Percentiles rank a stretch among this genome's conserved stretches.
These are phyloP conservation scores for Neosilurus hyrtlii DNA, from an alignment of 2,797 vertebrate species.

Conservation along the genomic window DNA sequence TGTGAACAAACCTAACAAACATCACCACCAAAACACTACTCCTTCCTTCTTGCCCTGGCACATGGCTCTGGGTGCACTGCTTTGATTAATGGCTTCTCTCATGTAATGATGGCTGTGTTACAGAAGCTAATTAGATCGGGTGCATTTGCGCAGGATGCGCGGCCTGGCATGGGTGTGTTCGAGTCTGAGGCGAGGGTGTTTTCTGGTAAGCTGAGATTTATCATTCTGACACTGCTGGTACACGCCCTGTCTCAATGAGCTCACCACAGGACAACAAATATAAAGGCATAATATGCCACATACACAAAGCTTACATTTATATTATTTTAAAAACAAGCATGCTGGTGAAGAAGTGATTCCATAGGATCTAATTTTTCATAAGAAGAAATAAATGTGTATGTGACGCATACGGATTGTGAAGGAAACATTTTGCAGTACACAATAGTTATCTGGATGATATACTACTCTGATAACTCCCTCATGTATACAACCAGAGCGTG, in stretches of 20 bases:
- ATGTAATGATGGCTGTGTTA: slow-evolving; percentile 57
- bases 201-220: slow-evolving; percentile 55
- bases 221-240: slow-evolving; percentile 54
- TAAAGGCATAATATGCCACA: not conserved
- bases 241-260: slow-evolving; percentile 48
- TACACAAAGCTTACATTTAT: not conserved
- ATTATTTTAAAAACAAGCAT: not conserved
- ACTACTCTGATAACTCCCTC: no score
- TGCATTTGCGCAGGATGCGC: slow-evolving; percentile 57
- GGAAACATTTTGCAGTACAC: no score
- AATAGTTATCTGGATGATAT: no score
- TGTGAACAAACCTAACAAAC: slow-evolving; percentile 26
- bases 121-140: slow-evolving; percentile 63
- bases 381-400: not conserved
- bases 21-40: not conserved
- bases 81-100: slow-evolving; percentile 61
- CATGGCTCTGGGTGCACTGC: slow-evolving; percentile 3
- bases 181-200: slow-evolving; percentile 50
- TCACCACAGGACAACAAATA: slow-evolving; percentile 6
- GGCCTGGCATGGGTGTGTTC: slow-evolving; percentile 48
- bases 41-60: not conserved
- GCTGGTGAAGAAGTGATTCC: not conserved
- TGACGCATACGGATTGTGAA: no score
- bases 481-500: no score
- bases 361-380: not conserved